Base-by-base conservation (phyloP, 2,797 vertebrate species). In the Acanthornis magna region DNA sequence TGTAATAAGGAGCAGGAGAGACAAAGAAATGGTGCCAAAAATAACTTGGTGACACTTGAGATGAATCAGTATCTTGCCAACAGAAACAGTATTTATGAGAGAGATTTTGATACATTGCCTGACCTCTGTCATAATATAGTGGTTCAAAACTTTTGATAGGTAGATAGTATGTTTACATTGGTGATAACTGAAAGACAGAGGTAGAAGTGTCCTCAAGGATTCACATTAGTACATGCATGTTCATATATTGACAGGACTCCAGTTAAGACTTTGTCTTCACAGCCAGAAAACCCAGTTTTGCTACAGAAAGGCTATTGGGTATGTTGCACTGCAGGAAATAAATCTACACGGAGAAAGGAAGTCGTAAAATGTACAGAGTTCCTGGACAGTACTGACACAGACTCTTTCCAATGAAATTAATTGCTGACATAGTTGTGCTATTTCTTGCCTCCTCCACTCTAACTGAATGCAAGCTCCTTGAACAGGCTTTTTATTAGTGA, bases 331-430 rank as follows among this genome's bases (percentile, higher is more conserved):
- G 48, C n/a, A 57, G n/a, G 82, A 60, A 12, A 50, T 22, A 79
- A 81, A 79, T 80, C 34, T 88, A 27, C 60, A n/a, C 0, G 11
- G 36, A 89, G 62, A 68, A 84, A 94, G 82, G 84, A 82, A 65
- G 58, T 40, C 66, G 58, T 88, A 72, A 74, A 96, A 88, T 32
- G 45, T 75, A 53, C 10, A 23, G 54, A 89, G 80, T 67, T 92
- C 34, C 20, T 10, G 7, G 21, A 36, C 16, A 60, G 90, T 93
- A 93, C 53, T 92, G 72, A 58, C 65, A 82, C 71, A 87, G 67
- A 76, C 13, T 87, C 36, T 70, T 77, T 80, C 40, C 67, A 87
- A 95, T 54, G 53, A 96, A 78, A 84, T 95, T 92, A 95, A 93
- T 79, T 95, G 93, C 78, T 92, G 40, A 67, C 19, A 20, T 88